These are phyloP conservation scores for Fabriciana adippe DNA, from an alignment of 2,888 invertebrate species.

Conservation along the genomic window DNA sequence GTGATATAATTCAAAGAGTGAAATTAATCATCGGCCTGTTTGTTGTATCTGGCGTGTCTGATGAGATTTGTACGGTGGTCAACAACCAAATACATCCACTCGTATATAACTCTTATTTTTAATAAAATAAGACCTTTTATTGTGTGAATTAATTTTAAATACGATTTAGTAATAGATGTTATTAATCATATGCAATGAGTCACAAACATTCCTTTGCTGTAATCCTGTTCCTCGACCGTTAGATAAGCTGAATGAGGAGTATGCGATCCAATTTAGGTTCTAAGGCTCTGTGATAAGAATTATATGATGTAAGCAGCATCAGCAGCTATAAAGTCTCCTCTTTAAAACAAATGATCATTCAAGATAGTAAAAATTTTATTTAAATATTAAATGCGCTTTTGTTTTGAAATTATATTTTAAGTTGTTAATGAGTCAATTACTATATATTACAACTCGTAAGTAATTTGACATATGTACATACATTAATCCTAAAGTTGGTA, in stretches of 20 bases:
- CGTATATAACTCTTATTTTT: conserved; percentile 18
- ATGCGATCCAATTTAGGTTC: conserved; percentile 16
- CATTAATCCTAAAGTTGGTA: no score
- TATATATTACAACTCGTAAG: no score
- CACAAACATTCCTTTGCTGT: conserved; percentile 42
- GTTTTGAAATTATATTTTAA: neutral
- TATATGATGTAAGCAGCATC: conserved; percentile 1
- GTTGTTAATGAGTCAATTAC: no score
- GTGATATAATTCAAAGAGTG: conserved; percentile 44
- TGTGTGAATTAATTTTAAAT: conserved; percentile 15
- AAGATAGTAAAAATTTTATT: neutral
- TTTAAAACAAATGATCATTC: neutral
- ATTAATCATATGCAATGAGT: conserved; percentile 54
- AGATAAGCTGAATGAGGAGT: conserved; percentile 32
- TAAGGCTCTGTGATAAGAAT: conserved; percentile 11
- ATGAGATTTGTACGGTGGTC: conserved; percentile 35
- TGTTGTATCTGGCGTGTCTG: conserved; percentile 40
- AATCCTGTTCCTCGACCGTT: conserved; percentile 43
- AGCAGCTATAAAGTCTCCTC: conserved; percentile 10
- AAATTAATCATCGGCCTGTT: conserved; percentile 48
- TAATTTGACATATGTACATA: no score
- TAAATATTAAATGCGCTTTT: neutral
- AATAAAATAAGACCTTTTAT: conserved; percentile 12
- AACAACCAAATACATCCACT: conserved; percentile 35
- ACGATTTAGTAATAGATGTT: conserved; percentile 37